These are phyloP conservation scores for Tineola bisselliella DNA, from an alignment of 2,888 invertebrate species.

Conservation along the genomic window DNA sequence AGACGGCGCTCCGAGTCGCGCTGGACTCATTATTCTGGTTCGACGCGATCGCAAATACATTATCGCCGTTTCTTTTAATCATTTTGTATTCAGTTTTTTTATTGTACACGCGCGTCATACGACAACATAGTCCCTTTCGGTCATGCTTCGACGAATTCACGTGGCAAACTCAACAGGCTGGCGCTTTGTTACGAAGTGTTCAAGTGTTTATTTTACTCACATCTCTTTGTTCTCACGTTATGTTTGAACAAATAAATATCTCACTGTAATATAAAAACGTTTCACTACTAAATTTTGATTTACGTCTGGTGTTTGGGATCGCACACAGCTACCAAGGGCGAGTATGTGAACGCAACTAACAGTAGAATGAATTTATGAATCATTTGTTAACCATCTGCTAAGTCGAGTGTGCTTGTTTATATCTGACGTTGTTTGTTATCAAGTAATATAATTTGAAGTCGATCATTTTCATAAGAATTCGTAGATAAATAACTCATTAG, in stretches of 20 bases:
- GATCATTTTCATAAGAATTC: neutral
- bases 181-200: conserved; percentile 22
- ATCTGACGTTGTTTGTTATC: conserved; percentile 2
- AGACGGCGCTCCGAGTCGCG: conserved; percentile 50
- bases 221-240: conserved; percentile 53
- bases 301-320: neutral
- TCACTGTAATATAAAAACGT: neutral
- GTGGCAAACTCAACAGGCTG: conserved; percentile 59
- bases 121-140: conserved; percentile 45
- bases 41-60: conserved; percentile 66
- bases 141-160: conserved; percentile 51
- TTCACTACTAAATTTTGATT: neutral
- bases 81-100: conserved; percentile 61
- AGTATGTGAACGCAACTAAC: conserved; percentile 50
- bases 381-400: conserved; percentile 26
- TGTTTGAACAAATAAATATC: neutral
- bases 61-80: conserved; percentile 66
- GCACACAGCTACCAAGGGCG: conserved; percentile 36
- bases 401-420: conserved; percentile 11
- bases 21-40: conserved; percentile 61
- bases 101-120: conserved; percentile 41
- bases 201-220: conserved; percentile 18
- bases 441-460: conserved; percentile 4
- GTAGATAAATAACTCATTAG: neutral
- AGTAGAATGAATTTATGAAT: conserved; percentile 58